Evolutionary conservation across 2,113 vertebrate genomes (phyloP).

Genomic region (Psittacula cyanocephala): DNA sequence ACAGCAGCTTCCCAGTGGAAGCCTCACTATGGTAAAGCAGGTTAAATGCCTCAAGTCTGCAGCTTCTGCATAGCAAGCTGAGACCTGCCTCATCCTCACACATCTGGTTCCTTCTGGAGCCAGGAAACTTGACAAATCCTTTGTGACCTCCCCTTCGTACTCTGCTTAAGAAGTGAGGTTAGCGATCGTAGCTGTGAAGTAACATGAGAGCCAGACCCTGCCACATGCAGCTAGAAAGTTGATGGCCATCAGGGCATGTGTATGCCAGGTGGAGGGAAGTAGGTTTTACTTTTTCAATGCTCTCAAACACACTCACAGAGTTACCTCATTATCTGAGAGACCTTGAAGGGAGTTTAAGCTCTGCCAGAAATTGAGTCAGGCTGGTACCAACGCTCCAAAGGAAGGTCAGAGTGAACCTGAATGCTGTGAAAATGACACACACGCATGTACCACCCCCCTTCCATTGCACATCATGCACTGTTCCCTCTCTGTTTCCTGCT

Average conservation of each 20-base stretch:
- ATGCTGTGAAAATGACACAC: background rate
- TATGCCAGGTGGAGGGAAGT: background rate
- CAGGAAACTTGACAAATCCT: background rate
- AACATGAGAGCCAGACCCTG: background rate
- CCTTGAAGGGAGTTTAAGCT: background rate
- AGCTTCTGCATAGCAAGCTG: background rate
- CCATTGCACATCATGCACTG: background rate
- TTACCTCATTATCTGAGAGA: background rate
- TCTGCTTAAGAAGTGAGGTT: background rate
- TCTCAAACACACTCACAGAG: background rate
- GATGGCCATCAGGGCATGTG: background rate
- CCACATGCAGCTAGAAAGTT: background rate
- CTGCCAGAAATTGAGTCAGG: background rate
- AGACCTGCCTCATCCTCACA: background rate
- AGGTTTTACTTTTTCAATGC: background rate
- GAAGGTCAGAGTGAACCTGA: background rate
- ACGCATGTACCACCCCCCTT: background rate
- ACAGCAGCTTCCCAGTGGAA: background rate
- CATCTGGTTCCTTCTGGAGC: background rate
- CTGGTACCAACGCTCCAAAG: background rate
- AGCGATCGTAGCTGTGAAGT: background rate
- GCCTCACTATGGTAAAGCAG: background rate
- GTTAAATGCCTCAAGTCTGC: background rate
- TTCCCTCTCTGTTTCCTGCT: background rate
- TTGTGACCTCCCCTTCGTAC: background rate